Base-by-base conservation (phyloP, 2,113 vertebrate genomes). In the Perca schrenkii region DNA sequence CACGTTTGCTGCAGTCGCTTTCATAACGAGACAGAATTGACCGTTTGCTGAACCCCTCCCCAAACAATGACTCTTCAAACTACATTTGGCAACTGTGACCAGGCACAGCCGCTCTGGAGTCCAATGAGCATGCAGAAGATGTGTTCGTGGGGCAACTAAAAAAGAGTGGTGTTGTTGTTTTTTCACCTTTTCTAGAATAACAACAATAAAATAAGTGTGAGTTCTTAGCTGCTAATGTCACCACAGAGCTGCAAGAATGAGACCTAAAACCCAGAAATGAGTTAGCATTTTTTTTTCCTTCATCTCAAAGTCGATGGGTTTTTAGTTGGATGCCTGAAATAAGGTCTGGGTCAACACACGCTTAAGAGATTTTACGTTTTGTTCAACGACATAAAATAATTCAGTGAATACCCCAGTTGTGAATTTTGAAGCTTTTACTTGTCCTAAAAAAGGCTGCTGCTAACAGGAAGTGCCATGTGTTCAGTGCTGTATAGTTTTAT, bases 11-110 rank as follows among this genome's bases (percentile, higher is more conserved):
- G 53, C 25, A 50, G 73, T 16, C 4, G 17, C 10, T n/a, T 68
- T 71, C 2, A 21, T 14, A 54, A 63, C 49, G 8, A 67, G 40
- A 49, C 10, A 36, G 13, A 28, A 3, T 8, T 65, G 66, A 80
- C 56, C 57, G 14, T 65, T 71, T 79, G 69, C 21, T 68, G 47
- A 73, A 67, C 25, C 22, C 22, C 8, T 10, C 10, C 19, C 36
- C 15, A 5, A 62, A 62, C 6, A 40, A 11, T 16, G 13, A 17
- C 19, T 14, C 15, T 22, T 50, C 8, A 36, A 11, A 19, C 1
- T 6, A 4, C 56, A 61, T 40, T 21, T 40, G 7, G 25, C 12
- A 15, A 21, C 53, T 17, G 2, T 14, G 6, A 15, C 10, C 21
- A 6, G 13, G 19, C 2, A 6, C 21, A 49, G 61, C 52, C 12